Conservation (phyloP, 2,888 invertebrate genomes). For the Cenopis cana region DNA sequence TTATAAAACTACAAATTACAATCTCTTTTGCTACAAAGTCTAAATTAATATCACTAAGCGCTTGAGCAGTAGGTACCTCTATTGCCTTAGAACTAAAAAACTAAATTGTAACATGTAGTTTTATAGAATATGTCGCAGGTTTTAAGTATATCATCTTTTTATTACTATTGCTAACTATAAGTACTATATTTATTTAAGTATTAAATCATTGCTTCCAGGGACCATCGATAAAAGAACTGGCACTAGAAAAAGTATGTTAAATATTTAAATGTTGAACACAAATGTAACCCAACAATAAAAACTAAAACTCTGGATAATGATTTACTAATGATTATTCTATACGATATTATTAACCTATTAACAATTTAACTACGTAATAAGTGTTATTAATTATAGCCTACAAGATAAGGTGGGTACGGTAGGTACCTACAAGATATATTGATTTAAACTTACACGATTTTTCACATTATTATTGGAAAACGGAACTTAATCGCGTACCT, state of each 20-base stretch:
- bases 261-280: constrained; percentile 36
- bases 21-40: too few species aligned
- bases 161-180: background rate
- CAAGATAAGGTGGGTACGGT: too few species aligned
- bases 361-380: background rate
- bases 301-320: constrained; percentile 9
- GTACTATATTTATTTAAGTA: constrained; percentile 13
- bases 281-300: constrained; percentile 30
- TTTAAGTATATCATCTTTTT: background rate
- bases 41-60: too few species aligned
- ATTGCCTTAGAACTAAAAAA: too few species aligned
- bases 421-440: too few species aligned
- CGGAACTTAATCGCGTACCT: too few species aligned
- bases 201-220: constrained; percentile 55
- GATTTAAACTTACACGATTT: too few species aligned
- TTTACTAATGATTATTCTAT: constrained; percentile 8
- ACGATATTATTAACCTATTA: background rate
- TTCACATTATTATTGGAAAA: too few species aligned
- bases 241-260: constrained; percentile 70
- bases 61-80: too few species aligned
- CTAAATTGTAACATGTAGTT: background rate
- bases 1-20: too few species aligned
- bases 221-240: constrained; percentile 66
- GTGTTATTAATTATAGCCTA: too few species aligned
- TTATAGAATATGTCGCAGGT: background rate